A percentile compares a stretch with the other conserved stretches of the same genome.
Evolutionary conservation across 2,888 invertebrate species (phyloP).

Genomic region (Lithophane leautieri): DNA sequence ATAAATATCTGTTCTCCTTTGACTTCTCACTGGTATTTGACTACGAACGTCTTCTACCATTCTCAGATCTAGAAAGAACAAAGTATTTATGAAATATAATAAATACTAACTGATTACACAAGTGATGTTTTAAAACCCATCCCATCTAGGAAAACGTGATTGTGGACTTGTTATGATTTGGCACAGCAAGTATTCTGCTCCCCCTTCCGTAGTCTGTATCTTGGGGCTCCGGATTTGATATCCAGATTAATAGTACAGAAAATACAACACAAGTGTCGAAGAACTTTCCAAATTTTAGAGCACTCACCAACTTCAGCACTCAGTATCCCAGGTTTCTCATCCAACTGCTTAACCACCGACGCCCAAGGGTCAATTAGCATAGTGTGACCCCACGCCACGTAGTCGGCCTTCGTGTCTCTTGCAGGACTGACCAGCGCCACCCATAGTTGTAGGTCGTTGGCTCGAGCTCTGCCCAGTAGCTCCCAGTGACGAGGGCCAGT

Average conservation of each 20-base stretch:
- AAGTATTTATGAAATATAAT: not conserved
- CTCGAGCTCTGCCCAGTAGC: constrained; percentile 94
- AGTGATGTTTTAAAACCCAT: not conserved
- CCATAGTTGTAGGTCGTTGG: constrained; percentile 97
- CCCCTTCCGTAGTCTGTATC: too few relatives aligned
- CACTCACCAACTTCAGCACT: constrained; percentile 93
- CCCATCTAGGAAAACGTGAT: too few relatives aligned
- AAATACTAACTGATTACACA: not conserved
- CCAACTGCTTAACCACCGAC: constrained; percentile 92
- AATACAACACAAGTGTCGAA: not conserved
- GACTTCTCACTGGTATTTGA: constrained; percentile 95
- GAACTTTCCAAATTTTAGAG: not conserved
- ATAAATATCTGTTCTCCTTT: constrained; percentile 94
- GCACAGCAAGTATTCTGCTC: not conserved
- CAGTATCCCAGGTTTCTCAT: constrained; percentile 93
- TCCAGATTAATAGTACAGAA: not conserved
- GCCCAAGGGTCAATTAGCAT: constrained; percentile 96
- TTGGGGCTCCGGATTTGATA: too few relatives aligned
- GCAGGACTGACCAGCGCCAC: constrained; percentile 96
- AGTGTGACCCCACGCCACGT: constrained; percentile 97
- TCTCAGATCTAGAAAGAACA: constrained; percentile 91
- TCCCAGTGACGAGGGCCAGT: constrained; percentile 99
- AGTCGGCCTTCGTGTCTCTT: constrained; percentile 92
- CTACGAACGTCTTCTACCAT: constrained; percentile 94
- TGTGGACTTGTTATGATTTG: too few relatives aligned